Evolutionary conservation across 2,113 vertebrate species (phyloP).

Genomic region (Datnioides undecimradiatus): DNA sequence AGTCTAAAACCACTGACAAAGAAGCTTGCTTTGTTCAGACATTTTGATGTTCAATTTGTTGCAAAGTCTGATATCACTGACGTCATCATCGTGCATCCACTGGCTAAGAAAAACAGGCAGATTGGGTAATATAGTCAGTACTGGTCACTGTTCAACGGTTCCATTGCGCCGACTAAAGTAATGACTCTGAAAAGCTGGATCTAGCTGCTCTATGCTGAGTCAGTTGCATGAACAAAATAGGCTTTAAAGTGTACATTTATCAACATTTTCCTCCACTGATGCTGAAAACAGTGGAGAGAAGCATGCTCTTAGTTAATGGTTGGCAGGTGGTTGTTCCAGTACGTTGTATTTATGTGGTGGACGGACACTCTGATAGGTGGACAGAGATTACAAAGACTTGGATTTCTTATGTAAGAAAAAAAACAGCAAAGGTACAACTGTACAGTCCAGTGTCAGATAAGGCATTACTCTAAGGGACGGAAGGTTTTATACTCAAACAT

Average conservation of each 20-base stretch:
- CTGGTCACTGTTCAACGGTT: slow-evolving; percentile 58
- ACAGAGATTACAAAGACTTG: slow-evolving; percentile 48
- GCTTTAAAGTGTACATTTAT: slow-evolving; percentile 18
- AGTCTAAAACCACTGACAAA: slow-evolving; percentile 55
- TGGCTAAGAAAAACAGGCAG: slow-evolving; percentile 57
- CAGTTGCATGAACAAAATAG: slow-evolving; percentile 30
- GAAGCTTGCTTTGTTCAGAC: slow-evolving; percentile 51
- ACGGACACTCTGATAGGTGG: slow-evolving; percentile 41
- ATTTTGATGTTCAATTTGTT: slow-evolving; percentile 43
- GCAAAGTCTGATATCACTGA: slow-evolving; percentile 48
- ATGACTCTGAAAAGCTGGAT: slow-evolving; percentile 38
- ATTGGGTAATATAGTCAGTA: slow-evolving; percentile 47
- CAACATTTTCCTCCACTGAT: slow-evolving; percentile 21
- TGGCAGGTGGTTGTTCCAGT: slow-evolving; percentile 4
- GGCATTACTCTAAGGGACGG: slow-evolving; percentile 72
- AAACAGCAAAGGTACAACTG: slow-evolving; percentile 56
- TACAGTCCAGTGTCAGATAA: slow-evolving; percentile 73
- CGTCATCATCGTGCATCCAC: slow-evolving; percentile 60
- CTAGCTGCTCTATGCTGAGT: slow-evolving; percentile 31
- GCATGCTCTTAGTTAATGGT: slow-evolving; percentile 37
- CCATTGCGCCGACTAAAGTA: slow-evolving; percentile 21
- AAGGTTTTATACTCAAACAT: slow-evolving; percentile 33
- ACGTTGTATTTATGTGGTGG: slow-evolving; percentile 33
- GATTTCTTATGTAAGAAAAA: slow-evolving; percentile 27
- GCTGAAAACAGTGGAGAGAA: slow-evolving; percentile 11